Evolutionary conservation across 2,797 vertebrate species (phyloP).

Genomic region (Falco concolor): DNA sequence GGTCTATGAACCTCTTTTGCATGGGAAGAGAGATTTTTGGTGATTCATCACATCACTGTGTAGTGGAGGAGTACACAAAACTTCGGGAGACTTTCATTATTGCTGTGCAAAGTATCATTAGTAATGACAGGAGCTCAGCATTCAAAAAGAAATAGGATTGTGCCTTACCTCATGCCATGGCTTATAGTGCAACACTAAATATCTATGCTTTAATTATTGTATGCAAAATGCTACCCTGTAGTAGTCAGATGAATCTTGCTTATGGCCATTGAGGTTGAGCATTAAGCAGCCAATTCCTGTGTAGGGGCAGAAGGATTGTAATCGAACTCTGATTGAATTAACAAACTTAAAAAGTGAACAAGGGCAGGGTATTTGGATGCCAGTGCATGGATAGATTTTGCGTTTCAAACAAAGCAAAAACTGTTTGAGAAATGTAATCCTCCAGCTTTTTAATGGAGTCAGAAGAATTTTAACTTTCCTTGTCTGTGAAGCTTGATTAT

Average conservation of each 20-base stretch:
- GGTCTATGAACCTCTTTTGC: neutral
- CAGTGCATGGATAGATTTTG: neutral
- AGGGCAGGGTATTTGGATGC: neutral
- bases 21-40: neutral
- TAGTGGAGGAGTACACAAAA: neutral
- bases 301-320: neutral
- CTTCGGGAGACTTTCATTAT: neutral
- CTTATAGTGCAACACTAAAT: neutral
- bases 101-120: rapidly evolving
- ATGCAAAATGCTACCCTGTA: neutral
- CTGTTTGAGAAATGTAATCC: neutral
- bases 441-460: neutral
- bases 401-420: neutral
- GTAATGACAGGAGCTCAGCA: neutral
- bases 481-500: neutral
- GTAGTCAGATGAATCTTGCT: neutral
- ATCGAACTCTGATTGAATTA: neutral
- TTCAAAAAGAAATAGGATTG: neutral
- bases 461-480: neutral
- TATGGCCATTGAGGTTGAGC: neutral
- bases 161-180: neutral
- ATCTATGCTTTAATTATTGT: neutral
- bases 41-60: neutral
- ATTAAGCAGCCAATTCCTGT: neutral
- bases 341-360: neutral